Conservation (phyloP, 2,888 invertebrate genomes). For the Drosophila melanocephala region DNA sequence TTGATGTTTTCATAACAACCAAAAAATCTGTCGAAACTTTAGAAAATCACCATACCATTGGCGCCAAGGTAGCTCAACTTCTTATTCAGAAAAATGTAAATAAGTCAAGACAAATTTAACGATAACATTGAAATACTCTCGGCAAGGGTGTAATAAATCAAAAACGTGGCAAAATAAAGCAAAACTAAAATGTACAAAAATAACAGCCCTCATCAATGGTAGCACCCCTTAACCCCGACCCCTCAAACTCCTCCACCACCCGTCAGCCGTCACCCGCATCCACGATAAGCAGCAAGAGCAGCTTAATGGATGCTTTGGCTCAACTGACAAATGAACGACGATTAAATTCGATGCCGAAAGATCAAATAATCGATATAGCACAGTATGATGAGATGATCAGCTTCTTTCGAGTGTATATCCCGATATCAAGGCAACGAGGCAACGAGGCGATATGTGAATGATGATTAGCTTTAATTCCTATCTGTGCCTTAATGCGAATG, state of each 20-base stretch:
- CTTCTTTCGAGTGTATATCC: neutral
- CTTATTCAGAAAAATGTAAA: neutral
- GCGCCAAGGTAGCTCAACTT: neutral
- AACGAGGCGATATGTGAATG: neutral
- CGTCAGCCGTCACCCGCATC: neutral
- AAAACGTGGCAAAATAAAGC: conserved; percentile 31
- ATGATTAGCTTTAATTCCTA: neutral
- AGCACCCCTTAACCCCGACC: neutral
- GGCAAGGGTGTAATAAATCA: neutral
- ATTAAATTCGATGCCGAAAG: neutral
- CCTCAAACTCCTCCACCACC: too few relatives aligned
- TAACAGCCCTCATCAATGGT: conserved; percentile 23
- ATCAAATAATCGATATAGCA: conserved; percentile 22
- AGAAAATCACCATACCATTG: neutral
- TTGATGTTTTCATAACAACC: neutral
- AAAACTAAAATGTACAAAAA: conserved; percentile 15
- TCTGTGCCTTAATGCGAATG: neutral
- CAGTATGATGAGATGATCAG: neutral
- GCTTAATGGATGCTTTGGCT: neutral
- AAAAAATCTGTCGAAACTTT: neutral
- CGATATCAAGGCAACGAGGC: neutral
- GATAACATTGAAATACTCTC: neutral
- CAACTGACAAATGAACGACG: neutral
- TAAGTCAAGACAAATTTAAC: neutral
- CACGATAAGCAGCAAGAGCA: neutral